phyloP scores from a whole-genome alignment of 64 coral and sea anemone species.

The Montipora efflorescens region DNA sequence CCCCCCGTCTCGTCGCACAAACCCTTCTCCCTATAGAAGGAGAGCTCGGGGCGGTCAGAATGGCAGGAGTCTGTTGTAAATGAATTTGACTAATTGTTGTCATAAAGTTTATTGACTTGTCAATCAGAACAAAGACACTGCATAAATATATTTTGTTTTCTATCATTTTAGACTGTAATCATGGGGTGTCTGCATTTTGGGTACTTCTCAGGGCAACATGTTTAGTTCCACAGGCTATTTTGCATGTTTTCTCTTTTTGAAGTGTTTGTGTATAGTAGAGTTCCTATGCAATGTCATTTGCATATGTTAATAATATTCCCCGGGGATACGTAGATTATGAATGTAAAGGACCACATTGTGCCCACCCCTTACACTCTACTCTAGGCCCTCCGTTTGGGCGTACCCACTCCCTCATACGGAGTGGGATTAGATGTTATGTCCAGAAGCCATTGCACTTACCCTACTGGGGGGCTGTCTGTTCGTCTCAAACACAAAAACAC shows the following conservation, averaged over 20 bases:
- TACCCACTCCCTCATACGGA: too few relatives aligned
- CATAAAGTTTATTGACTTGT: background rate
- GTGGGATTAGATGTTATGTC: too few relatives aligned
- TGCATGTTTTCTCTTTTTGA: background rate
- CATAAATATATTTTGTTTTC: slow-evolving; percentile 2
- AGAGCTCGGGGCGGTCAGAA: slow-evolving; percentile 8
- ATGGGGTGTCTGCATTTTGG: background rate
- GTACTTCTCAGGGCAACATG: background rate
- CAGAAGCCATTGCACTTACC: too few relatives aligned
- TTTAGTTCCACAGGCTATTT: slow-evolving; percentile 1
- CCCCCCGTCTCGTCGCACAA: background rate
- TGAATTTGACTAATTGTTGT: background rate
- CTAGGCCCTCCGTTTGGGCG: too few relatives aligned
- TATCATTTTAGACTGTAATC: background rate
- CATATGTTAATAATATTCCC: too few relatives aligned
- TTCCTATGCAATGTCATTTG: too few relatives aligned
- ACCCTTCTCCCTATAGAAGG: background rate
- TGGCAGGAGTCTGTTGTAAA: background rate
- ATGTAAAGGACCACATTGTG: too few relatives aligned
- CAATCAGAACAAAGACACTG: slow-evolving; percentile 1
- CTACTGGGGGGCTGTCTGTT: too few relatives aligned
- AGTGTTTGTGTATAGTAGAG: background rate
- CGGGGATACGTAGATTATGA: too few relatives aligned
- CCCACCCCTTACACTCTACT: too few relatives aligned
- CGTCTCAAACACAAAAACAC: too few relatives aligned